Evolutionary conservation across 1,140 invertebrate species (phyloP).

Genomic region (Sminthurinus signatus): DNA sequence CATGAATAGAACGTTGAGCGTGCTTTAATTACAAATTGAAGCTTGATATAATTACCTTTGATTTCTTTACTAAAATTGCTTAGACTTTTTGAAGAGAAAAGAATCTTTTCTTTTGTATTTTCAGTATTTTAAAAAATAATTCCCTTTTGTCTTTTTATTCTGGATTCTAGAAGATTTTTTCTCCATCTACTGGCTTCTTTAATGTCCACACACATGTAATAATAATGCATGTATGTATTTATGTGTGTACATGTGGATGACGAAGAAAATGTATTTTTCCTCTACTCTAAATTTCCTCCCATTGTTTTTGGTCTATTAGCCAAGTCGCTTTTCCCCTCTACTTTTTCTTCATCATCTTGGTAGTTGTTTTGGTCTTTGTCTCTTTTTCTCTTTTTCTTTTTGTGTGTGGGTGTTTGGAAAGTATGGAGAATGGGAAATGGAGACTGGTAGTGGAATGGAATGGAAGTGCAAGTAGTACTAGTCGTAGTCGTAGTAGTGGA

Average conservation of each 20-base stretch:
- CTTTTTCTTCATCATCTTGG: too few species aligned
- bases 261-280: slow-evolving; percentile 11
- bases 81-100: not conserved
- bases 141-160: slow-evolving; percentile 19
- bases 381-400: not conserved
- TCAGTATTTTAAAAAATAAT: too few species aligned
- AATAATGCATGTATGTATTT: too few species aligned
- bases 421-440: too few species aligned
- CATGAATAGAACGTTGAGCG: slow-evolving; percentile 33
- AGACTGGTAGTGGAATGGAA: too few species aligned
- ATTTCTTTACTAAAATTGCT: slow-evolving; percentile 14
- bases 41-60: slow-evolving; percentile 21
- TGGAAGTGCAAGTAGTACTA: too few species aligned
- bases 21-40: slow-evolving; percentile 29
- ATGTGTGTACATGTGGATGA: not conserved
- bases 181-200: not conserved
- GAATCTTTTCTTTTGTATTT: not conserved
- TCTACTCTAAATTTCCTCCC: not conserved
- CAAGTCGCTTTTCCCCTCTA: too few species aligned
- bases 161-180: not conserved
- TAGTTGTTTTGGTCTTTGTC: too few species aligned
- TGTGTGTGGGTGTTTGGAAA: not conserved
- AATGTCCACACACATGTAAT: too few species aligned
- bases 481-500: too few species aligned
- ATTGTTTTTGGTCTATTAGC: too few species aligned